Evolutionary conservation across 2,888 invertebrate genomes (phyloP), one percentile per base, ranked within the genome.

Genomic region (Acrobasis repandana): DNA sequence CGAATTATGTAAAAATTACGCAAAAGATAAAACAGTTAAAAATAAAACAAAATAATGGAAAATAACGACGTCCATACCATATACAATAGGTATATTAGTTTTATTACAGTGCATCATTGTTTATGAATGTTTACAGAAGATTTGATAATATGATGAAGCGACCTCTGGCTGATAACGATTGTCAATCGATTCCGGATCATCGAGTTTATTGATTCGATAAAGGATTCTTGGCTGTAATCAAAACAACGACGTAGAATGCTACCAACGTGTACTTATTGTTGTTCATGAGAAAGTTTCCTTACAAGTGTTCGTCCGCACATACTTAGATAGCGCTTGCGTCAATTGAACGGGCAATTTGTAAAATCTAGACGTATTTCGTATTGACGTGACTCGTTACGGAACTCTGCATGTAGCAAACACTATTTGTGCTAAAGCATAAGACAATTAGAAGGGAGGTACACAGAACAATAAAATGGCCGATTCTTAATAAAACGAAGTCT

Each of bases 171-270:
- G 57, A 57, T 57, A 57, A 57, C 16, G 18, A 54, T 54, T 54
- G 52, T 52, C 52, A 2, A 52, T 36, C 15, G 8, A 18, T 57
- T 57, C 33, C 16, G 57, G 57, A 57, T 57, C 57, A 48, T 48
- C 15, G 48, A 33, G 15, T 57, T 54, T 54, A 57, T 57, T 57
- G 47, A 57, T 57, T 56, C 46, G 33, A 56, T 56, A 47, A 56
- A 5, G 3, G 18, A 56, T 56, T 47, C 47, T 47, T 57, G 15
- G 33, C 28, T 33, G 33, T 20, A 43, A n/a, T 8, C 28, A 47
- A 57, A 57, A 47, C 46, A 57, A 47, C 16, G 46, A 15, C 28
- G 28, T 28, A 47, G 34, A 28, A 28, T 28, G 28, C 28, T n/a
- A 47, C 15, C 36, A 52, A 52, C 52, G 52, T 36, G 36, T 36